Percentiles rank a stretch among this genome's conserved stretches.
Evolutionary conservation across 2,888 invertebrate genomes (phyloP).

Genomic region (Embidobia sp.): DNA sequence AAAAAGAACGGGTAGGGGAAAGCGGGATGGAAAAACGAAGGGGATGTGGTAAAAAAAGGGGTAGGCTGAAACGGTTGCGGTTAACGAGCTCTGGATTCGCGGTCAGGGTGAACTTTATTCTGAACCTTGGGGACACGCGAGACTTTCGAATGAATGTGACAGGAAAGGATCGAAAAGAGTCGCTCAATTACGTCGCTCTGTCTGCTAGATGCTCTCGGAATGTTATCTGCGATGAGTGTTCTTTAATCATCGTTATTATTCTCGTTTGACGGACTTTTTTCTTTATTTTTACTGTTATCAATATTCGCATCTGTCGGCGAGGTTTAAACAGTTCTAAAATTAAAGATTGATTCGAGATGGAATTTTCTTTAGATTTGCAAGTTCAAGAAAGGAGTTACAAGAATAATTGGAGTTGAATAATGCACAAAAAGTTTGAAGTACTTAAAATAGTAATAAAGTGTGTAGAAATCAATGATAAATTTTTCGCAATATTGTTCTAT

Average conservation of each 20-base stretch:
- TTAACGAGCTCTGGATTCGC: constrained; percentile 50
- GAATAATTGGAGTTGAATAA: too few species aligned
- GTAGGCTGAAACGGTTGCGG: constrained; percentile 38
- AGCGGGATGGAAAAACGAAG: not conserved
- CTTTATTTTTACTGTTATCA: not conserved
- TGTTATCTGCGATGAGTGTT: constrained; percentile 22
- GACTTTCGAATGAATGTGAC: constrained; percentile 52
- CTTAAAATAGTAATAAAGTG: too few species aligned
- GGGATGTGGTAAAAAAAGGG: not conserved
- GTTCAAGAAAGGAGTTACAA: too few species aligned
- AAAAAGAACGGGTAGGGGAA: not conserved
- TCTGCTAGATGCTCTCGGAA: constrained; percentile 10
- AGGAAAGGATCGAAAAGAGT: constrained; percentile 37
- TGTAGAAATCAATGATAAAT: too few species aligned
- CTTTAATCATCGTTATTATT: constrained; percentile 9
- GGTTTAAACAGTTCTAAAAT: too few species aligned
- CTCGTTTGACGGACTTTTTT: too few species aligned
- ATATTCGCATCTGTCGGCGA: too few species aligned
- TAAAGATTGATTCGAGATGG: too few species aligned
- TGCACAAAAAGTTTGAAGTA: too few species aligned
- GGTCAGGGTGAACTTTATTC: constrained; percentile 60
- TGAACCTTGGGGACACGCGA: constrained; percentile 43
- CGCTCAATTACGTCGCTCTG: constrained; percentile 16
- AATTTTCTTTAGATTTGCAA: too few species aligned
- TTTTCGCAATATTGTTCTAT: too few species aligned